Conservation (phyloP, 2,113 vertebrate species). For the Nibea albiflora region DNA sequence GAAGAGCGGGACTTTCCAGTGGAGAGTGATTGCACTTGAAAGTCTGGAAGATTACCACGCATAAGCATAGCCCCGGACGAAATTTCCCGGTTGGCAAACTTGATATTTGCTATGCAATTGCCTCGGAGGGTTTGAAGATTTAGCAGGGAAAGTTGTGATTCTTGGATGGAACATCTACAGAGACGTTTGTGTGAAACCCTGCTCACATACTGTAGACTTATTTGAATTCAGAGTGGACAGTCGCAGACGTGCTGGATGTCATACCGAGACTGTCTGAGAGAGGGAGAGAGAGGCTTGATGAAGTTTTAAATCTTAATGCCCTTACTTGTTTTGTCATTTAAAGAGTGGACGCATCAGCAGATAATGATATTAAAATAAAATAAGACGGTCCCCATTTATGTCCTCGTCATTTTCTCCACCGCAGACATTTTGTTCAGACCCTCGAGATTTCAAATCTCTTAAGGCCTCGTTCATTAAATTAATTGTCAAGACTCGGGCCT, state of each 20-base stretch:
- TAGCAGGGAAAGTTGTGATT: slow-evolving; percentile 59
- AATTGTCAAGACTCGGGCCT: slow-evolving; percentile 51
- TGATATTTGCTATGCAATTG: slow-evolving; percentile 74
- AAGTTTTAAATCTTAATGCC: slow-evolving; percentile 36
- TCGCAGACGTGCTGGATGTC: not conserved
- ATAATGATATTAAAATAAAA: slow-evolving; percentile 36
- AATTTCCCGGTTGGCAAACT: slow-evolving; percentile 76
- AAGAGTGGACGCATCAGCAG: slow-evolving; percentile 31
- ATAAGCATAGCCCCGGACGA: slow-evolving; percentile 74
- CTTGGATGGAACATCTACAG: slow-evolving; percentile 55
- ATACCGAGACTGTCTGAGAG: not conserved
- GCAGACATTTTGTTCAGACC: slow-evolving; percentile 26
- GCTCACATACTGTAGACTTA: slow-evolving; percentile 32
- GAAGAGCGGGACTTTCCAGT: slow-evolving; percentile 71
- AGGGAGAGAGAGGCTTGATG: slow-evolving; percentile 11
- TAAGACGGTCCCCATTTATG: slow-evolving; percentile 8
- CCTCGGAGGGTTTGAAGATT: slow-evolving; percentile 71
- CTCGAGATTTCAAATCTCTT: slow-evolving; percentile 49
- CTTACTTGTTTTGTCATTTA: slow-evolving; percentile 44
- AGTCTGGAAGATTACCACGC: slow-evolving; percentile 77
- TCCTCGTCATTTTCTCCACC: slow-evolving; percentile 7
- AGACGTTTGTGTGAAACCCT: slow-evolving; percentile 44
- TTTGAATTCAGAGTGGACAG: slow-evolving; percentile 55
- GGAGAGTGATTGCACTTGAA: slow-evolving; percentile 77
- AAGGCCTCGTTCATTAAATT: slow-evolving; percentile 63